These are phyloP conservation scores for Gulo gulo DNA, from an alignment of 2,113 vertebrate genomes.

Conservation along the genomic window DNA sequence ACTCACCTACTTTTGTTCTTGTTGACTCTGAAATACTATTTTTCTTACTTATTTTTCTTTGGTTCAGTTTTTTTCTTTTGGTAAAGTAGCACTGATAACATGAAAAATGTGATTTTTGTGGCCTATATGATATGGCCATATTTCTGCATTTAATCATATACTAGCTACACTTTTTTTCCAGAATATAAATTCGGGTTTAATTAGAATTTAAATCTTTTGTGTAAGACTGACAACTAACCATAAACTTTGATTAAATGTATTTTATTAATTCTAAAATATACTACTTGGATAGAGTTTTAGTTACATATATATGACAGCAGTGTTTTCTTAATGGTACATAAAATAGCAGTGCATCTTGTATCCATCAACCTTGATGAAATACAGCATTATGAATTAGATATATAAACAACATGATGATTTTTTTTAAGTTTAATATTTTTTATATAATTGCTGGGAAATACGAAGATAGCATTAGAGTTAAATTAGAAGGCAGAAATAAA, in stretches of 20 bases:
- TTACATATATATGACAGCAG: not conserved
- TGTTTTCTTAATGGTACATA: not conserved
- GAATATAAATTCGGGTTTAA: not conserved
- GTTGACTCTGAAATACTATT: not conserved
- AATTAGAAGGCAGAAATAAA: not conserved
- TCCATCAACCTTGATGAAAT: not conserved
- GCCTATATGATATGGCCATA: not conserved
- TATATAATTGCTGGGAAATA: not conserved
- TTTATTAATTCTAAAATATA: not conserved
- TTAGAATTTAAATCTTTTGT: constrained; percentile 35
- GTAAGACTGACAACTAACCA: not conserved
- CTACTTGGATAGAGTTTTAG: not conserved
- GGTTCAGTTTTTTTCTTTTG: not conserved
- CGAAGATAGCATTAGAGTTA: not conserved
- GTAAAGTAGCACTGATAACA: not conserved
- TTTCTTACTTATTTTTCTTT: not conserved
- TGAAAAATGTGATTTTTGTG: constrained; percentile 20
- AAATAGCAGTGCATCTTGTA: not conserved
- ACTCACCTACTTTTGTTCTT: not conserved
- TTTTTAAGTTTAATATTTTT: not conserved
- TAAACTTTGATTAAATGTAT: not conserved
- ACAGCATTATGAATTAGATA: not conserved
- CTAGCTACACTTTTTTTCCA: not conserved
- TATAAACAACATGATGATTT: not conserved
- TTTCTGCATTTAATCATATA: not conserved